Conservation (phyloP, 2,888 invertebrate species). For the Rhopalosiphum nymphaeae region DNA sequence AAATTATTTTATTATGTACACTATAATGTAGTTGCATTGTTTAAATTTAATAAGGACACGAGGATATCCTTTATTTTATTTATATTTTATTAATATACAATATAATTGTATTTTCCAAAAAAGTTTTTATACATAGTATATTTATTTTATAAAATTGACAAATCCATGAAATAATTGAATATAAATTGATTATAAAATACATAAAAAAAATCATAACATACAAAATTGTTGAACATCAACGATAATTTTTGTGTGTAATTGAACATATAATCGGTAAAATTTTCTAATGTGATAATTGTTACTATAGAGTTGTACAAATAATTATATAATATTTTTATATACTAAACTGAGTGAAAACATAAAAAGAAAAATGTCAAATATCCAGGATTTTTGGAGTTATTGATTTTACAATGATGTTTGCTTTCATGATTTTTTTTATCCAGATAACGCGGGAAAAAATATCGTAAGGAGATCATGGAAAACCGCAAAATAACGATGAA, state of each 20-base stretch:
- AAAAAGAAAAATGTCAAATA: neutral
- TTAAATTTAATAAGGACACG: neutral
- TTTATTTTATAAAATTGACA: neutral
- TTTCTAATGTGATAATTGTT: neutral
- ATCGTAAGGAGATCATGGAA: neutral
- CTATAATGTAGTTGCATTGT: neutral
- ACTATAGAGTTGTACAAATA: neutral
- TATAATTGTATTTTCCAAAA: neutral
- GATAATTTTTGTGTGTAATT: neutral
- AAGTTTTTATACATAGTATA: neutral
- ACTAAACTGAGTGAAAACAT: neutral
- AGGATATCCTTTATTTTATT: neutral
- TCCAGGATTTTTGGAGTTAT: neutral
- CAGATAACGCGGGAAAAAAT: neutral
- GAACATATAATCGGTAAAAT: neutral
- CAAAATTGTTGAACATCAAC: neutral
- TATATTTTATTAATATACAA: neutral
- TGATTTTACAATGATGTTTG: conserved; percentile 1
- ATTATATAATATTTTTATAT: neutral
- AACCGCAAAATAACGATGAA: neutral
- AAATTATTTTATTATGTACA: neutral
- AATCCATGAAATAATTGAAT: neutral
- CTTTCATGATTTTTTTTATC: neutral
- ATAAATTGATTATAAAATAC: neutral
- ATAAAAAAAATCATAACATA: neutral